These are phyloP conservation scores for Periophthalmus magnuspinnatus DNA, from an alignment of 2,797 vertebrate species.

Conservation along the genomic window DNA sequence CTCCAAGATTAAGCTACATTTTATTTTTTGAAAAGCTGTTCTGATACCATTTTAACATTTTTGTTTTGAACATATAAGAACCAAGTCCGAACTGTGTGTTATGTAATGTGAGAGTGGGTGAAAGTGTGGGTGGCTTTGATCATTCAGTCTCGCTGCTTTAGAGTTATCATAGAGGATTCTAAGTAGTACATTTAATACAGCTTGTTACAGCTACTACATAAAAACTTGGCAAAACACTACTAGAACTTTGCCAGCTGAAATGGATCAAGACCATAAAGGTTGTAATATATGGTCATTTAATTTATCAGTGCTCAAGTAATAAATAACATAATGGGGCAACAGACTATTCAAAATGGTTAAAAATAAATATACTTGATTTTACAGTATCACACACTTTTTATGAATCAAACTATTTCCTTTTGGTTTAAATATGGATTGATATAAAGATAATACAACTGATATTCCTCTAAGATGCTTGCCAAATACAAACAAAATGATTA, in stretches of 20 bases:
- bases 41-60: not conserved
- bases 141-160: slow-evolving; percentile 6
- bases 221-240: not conserved
- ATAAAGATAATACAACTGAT: too few relatives aligned
- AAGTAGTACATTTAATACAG: slow-evolving; percentile 8
- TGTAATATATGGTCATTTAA: not conserved
- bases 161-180: slow-evolving; percentile 16
- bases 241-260: not conserved
- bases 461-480: too few relatives aligned
- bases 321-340: not conserved
- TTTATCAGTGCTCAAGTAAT: not conserved
- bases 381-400: not conserved
- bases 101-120: not conserved
- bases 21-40: not conserved
- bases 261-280: not conserved
- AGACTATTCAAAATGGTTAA: not conserved
- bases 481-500: too few relatives aligned
- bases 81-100: not conserved
- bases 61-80: not conserved
- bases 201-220: not conserved
- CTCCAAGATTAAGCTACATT: too few relatives aligned
- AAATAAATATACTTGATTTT: not conserved
- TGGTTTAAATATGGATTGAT: too few relatives aligned
- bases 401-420: too few relatives aligned
- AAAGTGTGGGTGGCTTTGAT: slow-evolving; percentile 2